Evolutionary conservation across 2,113 vertebrate genomes (phyloP), one percentile per base, ranked within the genome.

Genomic region (Petrocephalus zakoni): DNA sequence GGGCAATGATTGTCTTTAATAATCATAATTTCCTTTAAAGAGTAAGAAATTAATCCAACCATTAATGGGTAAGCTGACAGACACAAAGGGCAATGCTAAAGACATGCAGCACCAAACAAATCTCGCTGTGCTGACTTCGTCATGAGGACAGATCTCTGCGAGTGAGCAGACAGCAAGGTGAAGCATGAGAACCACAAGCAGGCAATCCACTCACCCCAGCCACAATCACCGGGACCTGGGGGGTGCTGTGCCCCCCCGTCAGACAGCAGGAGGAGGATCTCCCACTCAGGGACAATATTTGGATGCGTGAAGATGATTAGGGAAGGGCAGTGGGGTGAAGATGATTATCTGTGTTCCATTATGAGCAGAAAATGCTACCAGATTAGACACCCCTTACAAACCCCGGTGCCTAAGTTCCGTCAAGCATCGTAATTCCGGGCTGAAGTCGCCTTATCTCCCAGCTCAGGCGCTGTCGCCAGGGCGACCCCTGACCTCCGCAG

Each of bases 231-330:
- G 22, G 81, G 81, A 47, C 47, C 46, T 47, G 37, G 81, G 46
- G 42, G 37, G 34, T n/a, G 78, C 9, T 4, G 42, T 82, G 78
- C 17, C 42, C 21, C 2, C 8, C 46, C 9, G 13, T 46, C 29
- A 49, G 34, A 37, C n/a, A 53, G 81, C 10, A 21, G 81, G 53
- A n/a, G 42, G 78, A 34, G 91, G 93, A 93, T 92, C 78, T 61
- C 53, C 94, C 95, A 94, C 93, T 92, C 91, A 89, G 88, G 93
- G 90, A 94, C 94, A 94, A 96, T 95, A 96, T 93, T 92, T 82
- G 55, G 42, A 88, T 88, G 88, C 81, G 56, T 64, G 42, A 49
- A 58, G 88, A 89, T 91, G 91, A 91, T 90, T 91, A 92, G 92
- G 93, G 92, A 34, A 88, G 42, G 68, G 91, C 86, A 92, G 89